Conservation (phyloP, 30 jellyfish, hydroid and myxozoan species). For the Haliclystus octoradiatus region DNA sequence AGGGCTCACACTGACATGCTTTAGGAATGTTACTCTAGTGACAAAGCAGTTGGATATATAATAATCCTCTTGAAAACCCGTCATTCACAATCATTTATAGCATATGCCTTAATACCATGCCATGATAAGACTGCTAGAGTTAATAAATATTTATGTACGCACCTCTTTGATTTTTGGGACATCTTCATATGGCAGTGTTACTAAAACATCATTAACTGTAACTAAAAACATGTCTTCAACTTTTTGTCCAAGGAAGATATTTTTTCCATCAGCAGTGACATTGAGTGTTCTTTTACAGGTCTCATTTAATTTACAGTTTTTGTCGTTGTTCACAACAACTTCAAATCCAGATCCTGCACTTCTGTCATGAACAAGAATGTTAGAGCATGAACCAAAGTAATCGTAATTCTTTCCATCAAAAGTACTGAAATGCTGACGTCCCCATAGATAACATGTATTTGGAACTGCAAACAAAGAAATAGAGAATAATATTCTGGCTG, state of each 20-base stretch:
- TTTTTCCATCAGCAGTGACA: conserved; percentile 35
- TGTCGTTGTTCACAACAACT: conserved; percentile 69
- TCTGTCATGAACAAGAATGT: conserved; percentile 71
- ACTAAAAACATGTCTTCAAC: conserved; percentile 41
- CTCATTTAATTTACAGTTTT: conserved; percentile 40
- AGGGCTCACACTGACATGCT: too few relatives aligned
- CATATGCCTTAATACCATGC: too few relatives aligned
- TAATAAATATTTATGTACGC: too few relatives aligned
- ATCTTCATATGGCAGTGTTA: conserved; percentile 64
- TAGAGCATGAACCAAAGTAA: conserved; percentile 66
- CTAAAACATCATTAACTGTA: conserved; percentile 47
- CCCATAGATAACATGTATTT: conserved; percentile 85
- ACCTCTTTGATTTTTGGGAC: conserved; percentile 75
- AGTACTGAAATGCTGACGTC: conserved; percentile 70
- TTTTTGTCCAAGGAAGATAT: conserved; percentile 71
- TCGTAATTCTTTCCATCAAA: conserved; percentile 84
- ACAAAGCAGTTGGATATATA: too few relatives aligned
- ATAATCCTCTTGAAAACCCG: too few relatives aligned
- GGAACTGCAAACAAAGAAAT: conserved; percentile 21
- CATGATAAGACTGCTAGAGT: too few relatives aligned
- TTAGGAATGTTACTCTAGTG: too few relatives aligned
- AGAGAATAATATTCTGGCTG: too few relatives aligned
- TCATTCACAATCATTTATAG: too few relatives aligned
- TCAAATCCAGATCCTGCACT: conserved; percentile 51
- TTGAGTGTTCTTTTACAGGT: conserved; percentile 75